Conservation (phyloP, 2,888 invertebrate species). For the Papilio demoleus region DNA sequence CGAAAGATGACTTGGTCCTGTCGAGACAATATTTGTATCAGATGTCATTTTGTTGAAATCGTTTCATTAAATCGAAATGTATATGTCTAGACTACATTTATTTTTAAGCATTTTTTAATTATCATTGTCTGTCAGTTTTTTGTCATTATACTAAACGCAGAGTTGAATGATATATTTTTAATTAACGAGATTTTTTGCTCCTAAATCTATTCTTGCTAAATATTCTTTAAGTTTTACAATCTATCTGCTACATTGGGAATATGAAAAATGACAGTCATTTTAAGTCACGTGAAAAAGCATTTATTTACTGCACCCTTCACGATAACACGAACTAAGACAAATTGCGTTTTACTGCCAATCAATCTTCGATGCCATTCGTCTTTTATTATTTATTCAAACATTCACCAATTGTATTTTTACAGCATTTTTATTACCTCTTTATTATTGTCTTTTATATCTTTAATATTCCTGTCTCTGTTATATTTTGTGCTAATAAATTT, state of each 20-base stretch:
- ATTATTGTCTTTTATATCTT: neutral
- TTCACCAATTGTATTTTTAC: slow-evolving; percentile 6
- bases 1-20: slow-evolving; percentile 83
- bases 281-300: slow-evolving; percentile 3
- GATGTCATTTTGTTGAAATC: slow-evolving; percentile 11
- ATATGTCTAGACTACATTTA: neutral
- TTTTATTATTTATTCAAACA: slow-evolving; percentile 10
- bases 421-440: neutral
- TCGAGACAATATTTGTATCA: slow-evolving; percentile 53
- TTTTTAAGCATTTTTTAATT: neutral
- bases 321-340: slow-evolving; percentile 17
- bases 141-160: too few species aligned
- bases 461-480: neutral
- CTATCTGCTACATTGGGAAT: neutral
- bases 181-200: too few species aligned
- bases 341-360: slow-evolving; percentile 30
- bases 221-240: neutral
- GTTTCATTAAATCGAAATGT: neutral
- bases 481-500: too few species aligned
- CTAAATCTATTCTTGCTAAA: too few species aligned
- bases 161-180: too few species aligned
- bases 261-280: neutral
- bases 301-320: slow-evolving; percentile 26
- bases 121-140: too few species aligned
- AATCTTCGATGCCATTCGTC: slow-evolving; percentile 23